These are phyloP conservation scores for Lomographa bimaculata DNA, from an alignment of 2,888 invertebrate species.

Conservation along the genomic window DNA sequence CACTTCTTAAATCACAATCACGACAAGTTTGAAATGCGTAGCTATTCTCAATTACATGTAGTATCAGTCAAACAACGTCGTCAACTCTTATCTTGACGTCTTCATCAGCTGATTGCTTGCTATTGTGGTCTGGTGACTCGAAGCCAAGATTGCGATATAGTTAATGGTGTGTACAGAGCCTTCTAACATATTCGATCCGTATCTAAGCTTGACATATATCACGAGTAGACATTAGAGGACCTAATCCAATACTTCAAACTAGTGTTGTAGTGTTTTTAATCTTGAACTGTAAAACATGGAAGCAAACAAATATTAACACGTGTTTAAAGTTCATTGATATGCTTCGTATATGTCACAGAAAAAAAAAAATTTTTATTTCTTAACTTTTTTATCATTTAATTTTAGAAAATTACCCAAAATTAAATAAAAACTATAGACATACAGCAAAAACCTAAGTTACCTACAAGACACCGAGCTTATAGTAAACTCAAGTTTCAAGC, in stretches of 20 bases:
- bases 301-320: no score
- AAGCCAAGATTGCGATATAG: conserved; percentile 50
- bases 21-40: conserved; percentile 6
- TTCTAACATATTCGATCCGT: conserved; percentile 54
- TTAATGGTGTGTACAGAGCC: conserved; percentile 56
- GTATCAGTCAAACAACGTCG: conserved; percentile 36
- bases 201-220: conserved; percentile 18
- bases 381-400: no score
- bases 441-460: no score
- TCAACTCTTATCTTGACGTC: conserved; percentile 51
- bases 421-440: no score
- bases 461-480: no score
- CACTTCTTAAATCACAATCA: conserved; percentile 8
- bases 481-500: no score
- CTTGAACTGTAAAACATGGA: no score
- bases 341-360: no score
- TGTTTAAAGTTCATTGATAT: no score
- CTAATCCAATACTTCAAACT: not conserved
- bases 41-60: conserved; percentile 16
- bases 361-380: no score
- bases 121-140: conserved; percentile 44
- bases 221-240: not conserved
- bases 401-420: no score
- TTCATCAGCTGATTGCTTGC: conserved; percentile 48
- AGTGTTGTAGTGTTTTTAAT: no score